A percentile compares a stretch with the other conserved stretches of the same genome.
phyloP scores from a whole-genome alignment of 2,113 vertebrate species.

The Pteronura brasiliensis region DNA sequence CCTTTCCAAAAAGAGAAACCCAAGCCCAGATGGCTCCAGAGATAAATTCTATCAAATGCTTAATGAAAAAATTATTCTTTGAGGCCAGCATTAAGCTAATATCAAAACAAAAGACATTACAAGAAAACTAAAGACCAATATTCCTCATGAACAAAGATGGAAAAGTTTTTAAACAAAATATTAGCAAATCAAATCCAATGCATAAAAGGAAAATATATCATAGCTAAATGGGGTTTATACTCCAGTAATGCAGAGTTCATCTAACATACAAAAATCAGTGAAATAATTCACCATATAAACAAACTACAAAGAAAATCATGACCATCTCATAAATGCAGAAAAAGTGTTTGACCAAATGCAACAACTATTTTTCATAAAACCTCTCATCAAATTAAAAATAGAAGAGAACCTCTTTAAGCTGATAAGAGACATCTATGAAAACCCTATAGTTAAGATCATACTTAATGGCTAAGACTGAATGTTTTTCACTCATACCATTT shows the following conservation, averaged over 20 bases:
- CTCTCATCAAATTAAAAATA: not conserved
- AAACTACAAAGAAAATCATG: not conserved
- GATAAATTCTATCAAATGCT: not conserved
- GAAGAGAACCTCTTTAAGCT: not conserved
- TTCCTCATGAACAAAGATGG: not conserved
- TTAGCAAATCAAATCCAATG: not conserved
- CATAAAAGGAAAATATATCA: not conserved
- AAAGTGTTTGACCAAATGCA: not conserved
- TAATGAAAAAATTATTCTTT: not conserved
- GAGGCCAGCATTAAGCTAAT: not conserved
- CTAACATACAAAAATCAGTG: not conserved
- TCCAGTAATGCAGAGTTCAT: not conserved
- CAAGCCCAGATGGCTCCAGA: not conserved
- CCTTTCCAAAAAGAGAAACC: not conserved
- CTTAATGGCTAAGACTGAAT: not conserved
- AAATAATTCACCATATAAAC: not conserved
- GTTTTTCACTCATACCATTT: not conserved
- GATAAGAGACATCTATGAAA: not conserved
- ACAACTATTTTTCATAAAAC: not conserved
- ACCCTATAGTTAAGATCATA: not conserved
- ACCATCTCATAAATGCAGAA: not conserved
- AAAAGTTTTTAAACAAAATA: not conserved
- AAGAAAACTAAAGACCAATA: not conserved
- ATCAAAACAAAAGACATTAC: not conserved
- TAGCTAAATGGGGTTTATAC: not conserved